Evolutionary conservation across 1,140 invertebrate species (phyloP), one percentile per base, ranked within the genome.

Genomic region (Polypedilum pembai): DNA sequence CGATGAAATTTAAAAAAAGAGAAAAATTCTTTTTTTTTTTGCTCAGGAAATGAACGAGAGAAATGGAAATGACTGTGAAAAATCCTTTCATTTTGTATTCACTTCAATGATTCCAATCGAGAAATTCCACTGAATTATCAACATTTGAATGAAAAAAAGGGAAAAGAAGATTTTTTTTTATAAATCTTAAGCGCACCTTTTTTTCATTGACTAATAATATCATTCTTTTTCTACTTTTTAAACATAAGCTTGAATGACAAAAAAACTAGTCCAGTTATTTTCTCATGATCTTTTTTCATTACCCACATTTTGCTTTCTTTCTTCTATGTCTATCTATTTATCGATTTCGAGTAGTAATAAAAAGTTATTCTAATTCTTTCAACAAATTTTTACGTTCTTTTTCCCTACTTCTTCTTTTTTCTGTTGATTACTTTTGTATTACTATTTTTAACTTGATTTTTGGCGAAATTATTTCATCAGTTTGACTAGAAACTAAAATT

Each of bases 11-110:
- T 56, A 56, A 15, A 15, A 56, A 56, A 56, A n/a, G 41, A 45
- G 45, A 56, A 56, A 56, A 56, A n/a, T 56, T 56, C n/a, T 12
- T 4, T 56, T 56, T 56, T 45, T 15, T 56, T n/a, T 56, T 56
- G 15, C 12, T 56, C 5, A 33, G 24, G 24, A 33, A 33, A 33
- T 33, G 24, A 33, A 5, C 24, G 5, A 33, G 5, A 33, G 5
- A 33, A 33, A 5, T 33, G 24, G 24, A 33, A 56, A 15, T 56
- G 45, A 21, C 65, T 56, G 65, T 18, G 1, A 21, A 56, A 69
- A 69, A 69, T 69, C 65, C 65, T 69, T 69, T 69, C 65, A 69
- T 69, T 69, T 18, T 18, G 20, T 18, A 69, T 69, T 69, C 65
- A 69, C 65, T 69, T 69, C 15, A 69, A 69, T 69, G 65, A 69